A percentile compares a stretch with the other conserved stretches of the same genome.
Conservation (phyloP, 2,113 vertebrate genomes). For the Proterorhinus semilunaris region DNA sequence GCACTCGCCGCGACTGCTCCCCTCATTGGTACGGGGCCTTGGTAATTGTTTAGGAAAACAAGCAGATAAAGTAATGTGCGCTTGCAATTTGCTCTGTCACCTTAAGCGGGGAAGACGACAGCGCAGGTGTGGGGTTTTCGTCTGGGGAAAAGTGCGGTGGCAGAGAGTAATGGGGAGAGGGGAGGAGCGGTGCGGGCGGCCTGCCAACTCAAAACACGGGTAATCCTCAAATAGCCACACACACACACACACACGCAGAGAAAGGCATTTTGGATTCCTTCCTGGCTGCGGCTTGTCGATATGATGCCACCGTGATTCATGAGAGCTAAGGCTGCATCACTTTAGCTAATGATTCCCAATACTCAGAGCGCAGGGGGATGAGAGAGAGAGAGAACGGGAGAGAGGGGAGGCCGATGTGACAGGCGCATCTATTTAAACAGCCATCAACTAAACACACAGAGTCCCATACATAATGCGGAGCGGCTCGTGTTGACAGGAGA, state of each 20-base stretch:
- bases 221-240: slow-evolving; percentile 46
- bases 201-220: slow-evolving; percentile 68
- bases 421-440: slow-evolving; percentile 67
- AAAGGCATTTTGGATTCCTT: slow-evolving; percentile 58
- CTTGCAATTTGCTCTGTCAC: slow-evolving; percentile 17
- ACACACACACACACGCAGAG: slow-evolving; percentile 21
- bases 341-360: slow-evolving; percentile 75
- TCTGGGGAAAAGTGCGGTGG: slow-evolving; percentile 46
- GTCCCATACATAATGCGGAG: slow-evolving; percentile 61
- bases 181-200: slow-evolving; percentile 44
- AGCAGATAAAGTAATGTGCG: slow-evolving; percentile 9
- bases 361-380: slow-evolving; percentile 50
- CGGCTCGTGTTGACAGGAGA: slow-evolving; percentile 9
- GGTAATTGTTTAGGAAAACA: slow-evolving; percentile 29
- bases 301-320: slow-evolving; percentile 75
- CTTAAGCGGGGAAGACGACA: slow-evolving; percentile 22
- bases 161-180: slow-evolving; percentile 52
- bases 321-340: slow-evolving; percentile 73
- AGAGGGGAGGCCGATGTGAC: slow-evolving; percentile 57
- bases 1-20: not conserved
- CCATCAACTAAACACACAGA: slow-evolving; percentile 57
- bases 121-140: slow-evolving; percentile 43
- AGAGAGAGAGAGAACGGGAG: slow-evolving; percentile 13
- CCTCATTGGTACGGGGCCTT: slow-evolving; percentile 11
- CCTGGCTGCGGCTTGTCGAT: slow-evolving; percentile 70